Percentiles rank a stretch among this genome's conserved stretches.
phyloP scores from a whole-genome alignment of 1,140 invertebrate genomes.

The Rhopalosiphum maidis region DNA sequence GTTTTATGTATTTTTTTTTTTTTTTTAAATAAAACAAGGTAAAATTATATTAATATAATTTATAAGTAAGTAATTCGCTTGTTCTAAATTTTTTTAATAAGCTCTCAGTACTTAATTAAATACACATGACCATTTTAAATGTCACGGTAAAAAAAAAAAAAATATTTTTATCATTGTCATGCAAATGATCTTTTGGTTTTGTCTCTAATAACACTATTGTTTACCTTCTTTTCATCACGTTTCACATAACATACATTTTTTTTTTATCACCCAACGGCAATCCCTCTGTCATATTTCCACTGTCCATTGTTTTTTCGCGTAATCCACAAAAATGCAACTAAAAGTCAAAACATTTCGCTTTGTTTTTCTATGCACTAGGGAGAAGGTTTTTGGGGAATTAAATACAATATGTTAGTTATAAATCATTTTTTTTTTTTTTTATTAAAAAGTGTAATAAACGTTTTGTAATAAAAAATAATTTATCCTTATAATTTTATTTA shows the following conservation, averaged over 20 bases:
- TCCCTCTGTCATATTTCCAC: slow-evolving; percentile 1
- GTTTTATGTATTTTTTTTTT: background rate
- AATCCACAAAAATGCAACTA: slow-evolving; percentile 27
- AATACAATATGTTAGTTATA: slow-evolving; percentile 5
- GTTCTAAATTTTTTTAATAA: background rate
- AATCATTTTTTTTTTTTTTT: slow-evolving; percentile 5
- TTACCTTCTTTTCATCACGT: slow-evolving; percentile 28
- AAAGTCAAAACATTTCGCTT: background rate
- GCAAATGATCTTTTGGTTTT: slow-evolving; percentile 37
- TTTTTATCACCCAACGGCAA: background rate
- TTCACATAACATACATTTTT: background rate
- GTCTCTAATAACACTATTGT: slow-evolving; percentile 41
- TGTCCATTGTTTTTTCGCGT: slow-evolving; percentile 24
- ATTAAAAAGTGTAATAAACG: background rate
- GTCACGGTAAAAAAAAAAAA: background rate
- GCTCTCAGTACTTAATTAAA: background rate
- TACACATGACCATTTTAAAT: background rate
- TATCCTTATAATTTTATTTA: slow-evolving; percentile 1
- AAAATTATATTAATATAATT: slow-evolving; percentile 8
- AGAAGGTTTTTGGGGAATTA: background rate
- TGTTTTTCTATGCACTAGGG: too few relatives aligned
- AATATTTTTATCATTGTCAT: slow-evolving; percentile 30
- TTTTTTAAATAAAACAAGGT: background rate
- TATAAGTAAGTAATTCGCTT: background rate
- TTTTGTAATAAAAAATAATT: background rate